Percentiles rank a stretch among this genome's conserved stretches.
Conservation (phyloP, 2,797 vertebrate species). For the Fringilla coelebs region DNA sequence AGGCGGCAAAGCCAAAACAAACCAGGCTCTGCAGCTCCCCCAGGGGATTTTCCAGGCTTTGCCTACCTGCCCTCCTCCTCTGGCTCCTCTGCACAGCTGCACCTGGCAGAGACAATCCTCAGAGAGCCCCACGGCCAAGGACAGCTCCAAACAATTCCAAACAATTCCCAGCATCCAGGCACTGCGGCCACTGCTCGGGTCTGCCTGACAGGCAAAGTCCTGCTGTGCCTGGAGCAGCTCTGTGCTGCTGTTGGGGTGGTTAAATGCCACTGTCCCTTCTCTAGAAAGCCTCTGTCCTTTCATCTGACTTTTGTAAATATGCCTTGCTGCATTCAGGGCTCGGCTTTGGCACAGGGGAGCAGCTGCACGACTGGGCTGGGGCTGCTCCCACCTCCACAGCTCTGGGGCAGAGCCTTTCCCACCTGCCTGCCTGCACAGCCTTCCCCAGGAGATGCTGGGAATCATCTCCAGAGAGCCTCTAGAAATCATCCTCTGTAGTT, state of each 20-base stretch:
- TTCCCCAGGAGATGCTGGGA: neutral
- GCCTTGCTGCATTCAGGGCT: neutral
- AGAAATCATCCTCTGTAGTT: neutral
- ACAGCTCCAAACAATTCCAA: neutral
- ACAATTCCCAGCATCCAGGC: neutral
- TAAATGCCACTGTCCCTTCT: neutral
- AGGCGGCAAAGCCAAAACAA: neutral
- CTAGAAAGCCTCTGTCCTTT: neutral
- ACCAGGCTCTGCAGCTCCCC: accelerated
- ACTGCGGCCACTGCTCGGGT: accelerated
- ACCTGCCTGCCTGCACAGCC: neutral
- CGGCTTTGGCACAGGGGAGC: neutral
- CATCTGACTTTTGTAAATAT: neutral
- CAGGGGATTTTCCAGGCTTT: neutral
- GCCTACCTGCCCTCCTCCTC: neutral
- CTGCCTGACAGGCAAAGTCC: neutral
- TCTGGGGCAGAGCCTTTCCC: neutral
- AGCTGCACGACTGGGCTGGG: accelerated
- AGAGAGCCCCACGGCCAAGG: neutral
- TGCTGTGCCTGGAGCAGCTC: neutral
- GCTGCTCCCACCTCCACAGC: neutral
- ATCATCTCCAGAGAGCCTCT: neutral
- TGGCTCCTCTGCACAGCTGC: neutral
- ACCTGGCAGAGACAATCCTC: neutral
- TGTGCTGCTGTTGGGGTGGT: neutral